Evolutionary conservation across 2,797 vertebrate genomes (phyloP).

Genomic region (Hydrophis major): DNA sequence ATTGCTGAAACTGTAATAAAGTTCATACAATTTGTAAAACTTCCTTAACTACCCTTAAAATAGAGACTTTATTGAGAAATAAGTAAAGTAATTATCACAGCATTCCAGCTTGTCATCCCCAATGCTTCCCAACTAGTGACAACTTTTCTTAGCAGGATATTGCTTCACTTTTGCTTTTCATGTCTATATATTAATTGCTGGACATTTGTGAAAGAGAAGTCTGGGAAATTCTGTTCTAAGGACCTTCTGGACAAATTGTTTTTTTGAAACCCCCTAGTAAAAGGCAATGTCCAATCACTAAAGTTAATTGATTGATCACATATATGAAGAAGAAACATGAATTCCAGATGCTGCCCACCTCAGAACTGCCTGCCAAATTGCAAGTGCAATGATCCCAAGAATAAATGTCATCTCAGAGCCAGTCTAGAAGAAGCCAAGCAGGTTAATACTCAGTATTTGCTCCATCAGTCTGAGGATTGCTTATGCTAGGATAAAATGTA

Average conservation of each 20-base stretch:
- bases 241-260: not conserved
- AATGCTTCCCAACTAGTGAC: not conserved
- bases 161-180: not conserved
- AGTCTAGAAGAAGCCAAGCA: not conserved
- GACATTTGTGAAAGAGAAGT: not conserved
- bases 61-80: not conserved
- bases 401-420: not conserved
- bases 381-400: not conserved
- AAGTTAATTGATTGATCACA: not conserved
- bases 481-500: conserved; percentile 29
- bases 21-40: not conserved
- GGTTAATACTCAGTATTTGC: not conserved
- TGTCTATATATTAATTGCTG: not conserved
- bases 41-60: not conserved
- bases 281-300: not conserved
- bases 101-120: not conserved
- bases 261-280: not conserved
- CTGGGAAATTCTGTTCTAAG: not conserved
- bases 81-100: not conserved
- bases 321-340: not conserved
- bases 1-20: not conserved
- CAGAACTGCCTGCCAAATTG: accelerated
- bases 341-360: not conserved
- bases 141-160: not conserved
- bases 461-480: conserved; percentile 11